Evolutionary conservation across 2,113 vertebrate species (phyloP), one percentile per base, ranked within the genome.

Genomic region (Hippocampus barbouri): DNA sequence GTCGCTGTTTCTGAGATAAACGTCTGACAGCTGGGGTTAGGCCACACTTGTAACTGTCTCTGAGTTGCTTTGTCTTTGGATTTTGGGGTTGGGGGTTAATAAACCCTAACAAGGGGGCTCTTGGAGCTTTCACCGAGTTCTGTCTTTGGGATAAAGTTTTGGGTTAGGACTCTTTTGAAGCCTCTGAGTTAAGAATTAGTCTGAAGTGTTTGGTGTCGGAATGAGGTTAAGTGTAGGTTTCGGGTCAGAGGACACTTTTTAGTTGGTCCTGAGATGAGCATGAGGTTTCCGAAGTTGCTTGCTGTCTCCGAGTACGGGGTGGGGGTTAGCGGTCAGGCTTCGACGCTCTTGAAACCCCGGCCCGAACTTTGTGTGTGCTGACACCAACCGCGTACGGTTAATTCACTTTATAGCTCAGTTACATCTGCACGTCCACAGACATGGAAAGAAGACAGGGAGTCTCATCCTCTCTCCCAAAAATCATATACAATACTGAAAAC

Each of bases 401-500:
- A 27, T 25, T 27, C 10, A 30, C 5, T 16, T 60, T 15, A 1
- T 0, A 38, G 27, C 6, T 3, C 30, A 38, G 16, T 38, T 30
- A 27, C 10, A n/a, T 53, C 21, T 10, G 11, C 4, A 38, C 60
- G 18, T 5, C 27, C 7, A 62, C 18, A 4, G 8, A 34, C 27
- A 18, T 16, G 8, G 15, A 61, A 61, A 61, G 16, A 43, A 43
- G 40, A n/a, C 62, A 40, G 2, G 1, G 62, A 15, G 23, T 66
- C 64, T 25, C 5, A 30, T 60, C 51, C 8, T 16, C 25, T 16
- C 2, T 30, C 59, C 34, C 27, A 38, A 34, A 61, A 61, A 23
- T 16, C 12, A 47, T 23, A 9, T 27, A 16, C 64, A 87, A 5
- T 5, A 38, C 34, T 6, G 56, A 89, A 90, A 89, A 73, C n/a